Percentiles rank a stretch among this genome's conserved stretches.
phyloP scores from a whole-genome alignment of 2,113 vertebrate genomes.

The Steatornis caripensis region DNA sequence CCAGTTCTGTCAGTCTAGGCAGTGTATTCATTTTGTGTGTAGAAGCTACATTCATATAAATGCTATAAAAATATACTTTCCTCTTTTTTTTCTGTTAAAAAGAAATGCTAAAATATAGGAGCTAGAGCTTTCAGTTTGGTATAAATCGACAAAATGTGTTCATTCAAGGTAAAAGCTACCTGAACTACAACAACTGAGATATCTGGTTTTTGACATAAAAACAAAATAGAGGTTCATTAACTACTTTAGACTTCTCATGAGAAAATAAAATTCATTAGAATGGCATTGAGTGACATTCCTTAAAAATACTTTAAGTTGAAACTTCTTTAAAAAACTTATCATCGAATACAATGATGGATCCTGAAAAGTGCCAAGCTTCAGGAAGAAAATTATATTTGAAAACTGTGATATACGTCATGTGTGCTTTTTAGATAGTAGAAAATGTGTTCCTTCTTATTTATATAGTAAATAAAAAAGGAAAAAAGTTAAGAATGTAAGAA shows the following conservation, averaged over 20 bases:
- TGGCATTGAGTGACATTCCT: background rate
- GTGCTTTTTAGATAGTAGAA: background rate
- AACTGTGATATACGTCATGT: background rate
- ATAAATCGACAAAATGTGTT: background rate
- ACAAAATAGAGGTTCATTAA: background rate
- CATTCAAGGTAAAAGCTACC: background rate
- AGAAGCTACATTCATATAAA: background rate
- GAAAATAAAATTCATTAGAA: background rate
- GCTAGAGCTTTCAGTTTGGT: background rate
- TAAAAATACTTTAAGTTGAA: background rate
- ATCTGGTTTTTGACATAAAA: background rate
- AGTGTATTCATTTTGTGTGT: background rate
- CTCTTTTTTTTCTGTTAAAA: background rate
- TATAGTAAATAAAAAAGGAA: background rate
- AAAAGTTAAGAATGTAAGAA: background rate
- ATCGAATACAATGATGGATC: background rate
- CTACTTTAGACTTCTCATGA: background rate
- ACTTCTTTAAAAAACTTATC: background rate
- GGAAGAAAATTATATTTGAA: background rate
- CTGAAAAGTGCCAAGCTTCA: background rate
- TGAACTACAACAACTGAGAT: background rate
- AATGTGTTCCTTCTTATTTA: background rate
- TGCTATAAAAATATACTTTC: background rate
- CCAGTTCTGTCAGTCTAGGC: background rate
- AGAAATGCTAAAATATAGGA: background rate